A percentile compares a stretch with the other conserved stretches of the same genome.
These are phyloP conservation scores for Sweltsa coloradensis DNA, from an alignment of 1,140 invertebrate genomes.

Conservation along the genomic window DNA sequence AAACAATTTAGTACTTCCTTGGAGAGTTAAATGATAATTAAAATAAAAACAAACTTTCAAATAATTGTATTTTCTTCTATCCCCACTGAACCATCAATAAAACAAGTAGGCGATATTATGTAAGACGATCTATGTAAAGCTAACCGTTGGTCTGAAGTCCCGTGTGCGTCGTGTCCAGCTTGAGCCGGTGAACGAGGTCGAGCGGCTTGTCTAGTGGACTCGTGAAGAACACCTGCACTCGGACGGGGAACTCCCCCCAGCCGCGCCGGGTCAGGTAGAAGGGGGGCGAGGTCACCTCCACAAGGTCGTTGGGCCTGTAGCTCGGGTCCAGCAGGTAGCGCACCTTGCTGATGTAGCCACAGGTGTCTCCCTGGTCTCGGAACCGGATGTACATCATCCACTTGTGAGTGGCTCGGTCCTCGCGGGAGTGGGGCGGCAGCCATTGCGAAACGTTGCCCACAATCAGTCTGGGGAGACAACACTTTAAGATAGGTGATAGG, in stretches of 20 bases:
- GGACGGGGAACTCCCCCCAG: slow-evolving; percentile 83
- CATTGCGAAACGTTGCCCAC: slow-evolving; percentile 81
- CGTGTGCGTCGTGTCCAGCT: slow-evolving; percentile 71
- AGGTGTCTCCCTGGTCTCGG: slow-evolving; percentile 43
- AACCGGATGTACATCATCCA: slow-evolving; percentile 80
- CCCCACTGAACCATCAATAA: no score
- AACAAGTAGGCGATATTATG: no score
- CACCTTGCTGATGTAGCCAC: slow-evolving; percentile 56
- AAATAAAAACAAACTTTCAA: no score
- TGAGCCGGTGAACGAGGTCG: slow-evolving; percentile 67
- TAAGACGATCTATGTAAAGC: no score
- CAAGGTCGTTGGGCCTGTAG: slow-evolving; percentile 76
- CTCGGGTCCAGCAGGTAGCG: slow-evolving; percentile 73
- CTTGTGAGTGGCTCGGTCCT: slow-evolving; percentile 68
- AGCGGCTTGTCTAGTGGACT: slow-evolving; percentile 62
- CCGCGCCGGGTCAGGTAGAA: slow-evolving; percentile 73
- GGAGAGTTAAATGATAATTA: no score
- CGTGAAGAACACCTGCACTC: slow-evolving; percentile 68
- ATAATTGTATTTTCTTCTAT: no score
- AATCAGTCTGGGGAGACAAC: slow-evolving; percentile 33
- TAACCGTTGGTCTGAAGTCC: slow-evolving; percentile 70
- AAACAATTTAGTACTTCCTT: no score
- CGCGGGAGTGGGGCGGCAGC: slow-evolving; percentile 49
- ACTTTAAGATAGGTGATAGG: neutral
- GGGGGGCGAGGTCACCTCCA: slow-evolving; percentile 62